Evolutionary conservation across 1,140 invertebrate genomes (phyloP), one percentile per base, ranked within the genome.

Genomic region (Micrasema longulum): DNA sequence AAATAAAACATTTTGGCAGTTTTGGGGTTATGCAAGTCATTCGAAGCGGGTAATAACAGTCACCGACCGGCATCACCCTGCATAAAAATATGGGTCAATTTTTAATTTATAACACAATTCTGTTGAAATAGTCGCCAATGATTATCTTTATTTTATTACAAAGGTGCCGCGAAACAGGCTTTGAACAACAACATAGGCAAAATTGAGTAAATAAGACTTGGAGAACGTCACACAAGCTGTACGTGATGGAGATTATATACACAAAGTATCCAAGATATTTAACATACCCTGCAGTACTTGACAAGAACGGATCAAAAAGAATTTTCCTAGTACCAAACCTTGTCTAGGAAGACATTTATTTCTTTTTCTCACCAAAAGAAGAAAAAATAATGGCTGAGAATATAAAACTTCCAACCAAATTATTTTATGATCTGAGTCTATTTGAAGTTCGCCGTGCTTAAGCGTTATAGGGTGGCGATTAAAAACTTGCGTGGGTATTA

Each of bases 361-460:
- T 16, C 45, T 14, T 16, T 48, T 48, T 48, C 45, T 48, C 45
- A 48, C 45, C 45, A n/a, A 16, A 48, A n/a, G 45, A 48, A 48
- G 45, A 48, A 16, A 48, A 48, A 48, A 16, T 12, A 14, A 48
- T 48, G 45, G 45, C 45, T 18, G 45, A 48, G 45, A 48, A 48
- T 48, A 48, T 48, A 48, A 48, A 48, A 48, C 45, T 48, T 48
- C 9, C 18, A 16, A 7, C 45, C 16, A 14, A 48, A 48, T 48
- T 48, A 48, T 48, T n/a, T 48, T 48, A 48, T 48, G 45, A 16
- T 48, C 45, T 48, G 11, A 48, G 12, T 48, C 45, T 16, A 48
- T 18, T 48, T 6, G 6, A 48, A 48, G 45, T 48, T 48, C 16
- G 45, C 45, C 45, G 16, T 18, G 45, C 45, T n/a, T n/a, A n/a